Percentiles rank a stretch among this genome's conserved stretches.
Evolutionary conservation across 2,888 invertebrate genomes (phyloP).

Genomic region (Tortrix viridana): DNA sequence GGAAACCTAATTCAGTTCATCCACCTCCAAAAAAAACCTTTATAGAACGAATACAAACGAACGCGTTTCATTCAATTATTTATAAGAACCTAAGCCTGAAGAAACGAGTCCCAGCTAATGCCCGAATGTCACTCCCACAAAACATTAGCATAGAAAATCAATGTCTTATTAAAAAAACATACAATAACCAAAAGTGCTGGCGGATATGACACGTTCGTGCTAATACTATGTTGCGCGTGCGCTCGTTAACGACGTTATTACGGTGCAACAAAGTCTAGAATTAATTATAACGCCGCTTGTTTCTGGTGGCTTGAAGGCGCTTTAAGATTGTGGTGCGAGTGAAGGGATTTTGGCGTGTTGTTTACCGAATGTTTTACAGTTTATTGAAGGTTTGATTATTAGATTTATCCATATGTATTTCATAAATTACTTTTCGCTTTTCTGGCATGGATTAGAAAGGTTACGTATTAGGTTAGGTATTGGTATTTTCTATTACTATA

Average conservation of each 20-base stretch:
- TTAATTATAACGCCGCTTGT: slow-evolving; percentile 51
- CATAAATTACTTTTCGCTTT: too few species aligned
- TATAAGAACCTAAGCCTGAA: slow-evolving; percentile 21
- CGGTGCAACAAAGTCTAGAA: slow-evolving; percentile 61
- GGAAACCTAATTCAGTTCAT: too few species aligned
- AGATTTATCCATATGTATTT: too few species aligned
- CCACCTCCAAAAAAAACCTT: neutral
- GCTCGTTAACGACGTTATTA: slow-evolving; percentile 53
- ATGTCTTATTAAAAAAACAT: slow-evolving; percentile 73
- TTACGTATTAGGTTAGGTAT: too few species aligned
- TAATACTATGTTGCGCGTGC: slow-evolving; percentile 50
- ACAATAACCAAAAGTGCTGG: slow-evolving; percentile 49
- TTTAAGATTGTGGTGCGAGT: slow-evolving; percentile 44
- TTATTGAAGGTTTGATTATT: too few species aligned
- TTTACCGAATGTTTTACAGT: neutral
- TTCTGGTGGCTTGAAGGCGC: slow-evolving; percentile 43
- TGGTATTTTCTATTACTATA: too few species aligned
- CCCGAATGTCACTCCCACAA: slow-evolving; percentile 29
- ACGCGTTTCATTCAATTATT: slow-evolving; percentile 28
- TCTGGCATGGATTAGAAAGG: too few species aligned
- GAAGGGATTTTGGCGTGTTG: neutral
- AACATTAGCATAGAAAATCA: slow-evolving; percentile 59
- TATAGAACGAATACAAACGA: slow-evolving; percentile 19
- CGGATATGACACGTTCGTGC: slow-evolving; percentile 63
- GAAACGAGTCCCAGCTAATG: slow-evolving; percentile 29